Base-by-base conservation (phyloP, 2,797 vertebrate species). In the Thalassophryne amazonica region DNA sequence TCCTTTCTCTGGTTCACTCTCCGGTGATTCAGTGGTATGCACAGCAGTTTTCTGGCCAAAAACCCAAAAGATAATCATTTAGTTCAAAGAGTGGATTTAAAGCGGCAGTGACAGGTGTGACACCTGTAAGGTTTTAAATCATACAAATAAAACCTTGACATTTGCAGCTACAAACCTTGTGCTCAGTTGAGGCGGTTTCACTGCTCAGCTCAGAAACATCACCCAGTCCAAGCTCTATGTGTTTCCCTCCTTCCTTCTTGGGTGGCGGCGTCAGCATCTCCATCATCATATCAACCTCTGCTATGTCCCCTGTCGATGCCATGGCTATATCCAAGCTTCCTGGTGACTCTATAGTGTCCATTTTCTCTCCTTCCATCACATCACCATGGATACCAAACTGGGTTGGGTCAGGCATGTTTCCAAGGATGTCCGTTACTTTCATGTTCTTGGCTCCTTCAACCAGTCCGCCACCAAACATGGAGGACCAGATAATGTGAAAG, bases 381-480 rank as follows among this genome's bases (percentile, higher is more conserved):
- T 99, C 97, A 2, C 96, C 94, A 0, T 99, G 97, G 71, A 99
- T 97, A 49, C 96, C 96, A 61, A 97, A 98, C 52, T 99, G 97
- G 5, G 96, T 99, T 0, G 97, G 97, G 78, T 99, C 96, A 4
- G 97, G 97, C 97, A 99, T 99, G 80, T 98, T 97, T 6, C 96
- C 97, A 28, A 99, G 86, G 76, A 99, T 96, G 87, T 99, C 97
- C 0, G 95, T 99, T 68, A 99, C 97, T 87, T 96, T 95, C 2
- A 98, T 99, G 74, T 98, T 99, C 89, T 98, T 99, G 67, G 97
- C 97, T 20, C 95, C 95, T 86, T 99, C 97, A 2, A 99, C 94
- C 7, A 99, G 83, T 36, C 97, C 97, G 1, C 96, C 97, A 2
- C 97, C 96, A 67, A 98, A 99, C 78, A 98, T 95, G 31, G 94